Base-by-base conservation (phyloP, 2,888 invertebrate genomes). In the Hemithea aestivaria region DNA sequence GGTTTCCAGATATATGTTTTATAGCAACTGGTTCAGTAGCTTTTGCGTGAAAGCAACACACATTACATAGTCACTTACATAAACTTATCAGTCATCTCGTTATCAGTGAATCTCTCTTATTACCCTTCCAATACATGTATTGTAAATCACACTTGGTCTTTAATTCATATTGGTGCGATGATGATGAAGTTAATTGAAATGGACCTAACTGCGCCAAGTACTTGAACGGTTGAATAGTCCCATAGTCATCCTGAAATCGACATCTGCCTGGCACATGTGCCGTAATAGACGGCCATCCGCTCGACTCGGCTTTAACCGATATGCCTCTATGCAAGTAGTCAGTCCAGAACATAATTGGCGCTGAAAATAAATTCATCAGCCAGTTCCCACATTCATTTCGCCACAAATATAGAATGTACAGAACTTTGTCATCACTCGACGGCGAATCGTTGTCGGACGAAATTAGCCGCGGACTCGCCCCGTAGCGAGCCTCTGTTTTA, bases 401-500 rank as follows among this genome's bases (percentile, higher is more conserved):
- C 35, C 35, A 35, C 22, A 45, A 40, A 37, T 37, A 40, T 48
- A 49, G 40, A 39, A 34, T 29, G 40, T 40, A 46, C 35, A 55
- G 61, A 62, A 68, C 56, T 64, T 64, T 62, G 66, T 68, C 67
- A 67, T 66, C 59, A 54, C 58, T 56, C 59, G 58, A 52, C 53
- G 65, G 53, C 65, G 57, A 72, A 65, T 64, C 66, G 66, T 72
- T 76, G 73, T 67, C 70, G 58, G 56, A 45, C 55, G 57, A 79
- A 81, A 83, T 80, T 76, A 78, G 67, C n/a, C 70, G 67, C 58
- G 61, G 62, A 68, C 73, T 71, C 71, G 66, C 49, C 57, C 61
- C 63, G 66, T 58, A 66, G 70, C 66, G 66, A 61, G 71, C 66
- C 73, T 69, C 72, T 78, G 72, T 82, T 81, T 78, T 83, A 80